Conservation (phyloP, 2,797 vertebrate genomes). For the Lates japonicus region DNA sequence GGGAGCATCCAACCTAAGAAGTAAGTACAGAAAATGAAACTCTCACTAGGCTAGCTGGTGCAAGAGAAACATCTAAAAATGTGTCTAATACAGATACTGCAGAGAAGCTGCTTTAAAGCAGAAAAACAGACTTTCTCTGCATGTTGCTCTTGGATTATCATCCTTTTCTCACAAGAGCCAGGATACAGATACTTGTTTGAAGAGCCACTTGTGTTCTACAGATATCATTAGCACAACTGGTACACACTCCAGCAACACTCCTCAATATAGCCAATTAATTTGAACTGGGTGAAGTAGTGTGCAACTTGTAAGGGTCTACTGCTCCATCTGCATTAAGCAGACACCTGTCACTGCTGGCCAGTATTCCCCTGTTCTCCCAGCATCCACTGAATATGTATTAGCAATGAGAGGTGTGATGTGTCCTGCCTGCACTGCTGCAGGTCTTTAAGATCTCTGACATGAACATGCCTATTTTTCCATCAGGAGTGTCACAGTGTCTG, state of each 20-base stretch:
- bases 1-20: slow-evolving; percentile 90
- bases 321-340: slow-evolving; percentile 69
- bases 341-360: slow-evolving; percentile 79
- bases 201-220: slow-evolving; percentile 71
- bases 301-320: slow-evolving; percentile 47
- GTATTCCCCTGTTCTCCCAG: slow-evolving; percentile 27
- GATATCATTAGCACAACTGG: slow-evolving; percentile 68
- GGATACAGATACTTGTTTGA: slow-evolving; percentile 70
- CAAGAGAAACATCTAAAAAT: not conserved
- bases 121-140: slow-evolving; percentile 45
- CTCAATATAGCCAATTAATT: slow-evolving; percentile 73
- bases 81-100: not conserved
- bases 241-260: slow-evolving; percentile 66
- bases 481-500: slow-evolving; percentile 68
- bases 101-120: slow-evolving; percentile 22
- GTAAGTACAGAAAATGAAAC: slow-evolving; percentile 84
- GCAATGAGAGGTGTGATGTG: slow-evolving; percentile 59
- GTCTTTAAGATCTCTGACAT: slow-evolving; percentile 64
- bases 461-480: slow-evolving; percentile 73
- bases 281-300: slow-evolving; percentile 58
- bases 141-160: slow-evolving; percentile 62
- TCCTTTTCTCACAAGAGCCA: slow-evolving; percentile 58
- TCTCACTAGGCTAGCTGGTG: not conserved
- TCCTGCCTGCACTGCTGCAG: slow-evolving; percentile 56
- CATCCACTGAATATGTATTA: slow-evolving; percentile 62